Evolutionary conservation across 2,888 invertebrate genomes (phyloP).

Genomic region (Agrochola macilenta): DNA sequence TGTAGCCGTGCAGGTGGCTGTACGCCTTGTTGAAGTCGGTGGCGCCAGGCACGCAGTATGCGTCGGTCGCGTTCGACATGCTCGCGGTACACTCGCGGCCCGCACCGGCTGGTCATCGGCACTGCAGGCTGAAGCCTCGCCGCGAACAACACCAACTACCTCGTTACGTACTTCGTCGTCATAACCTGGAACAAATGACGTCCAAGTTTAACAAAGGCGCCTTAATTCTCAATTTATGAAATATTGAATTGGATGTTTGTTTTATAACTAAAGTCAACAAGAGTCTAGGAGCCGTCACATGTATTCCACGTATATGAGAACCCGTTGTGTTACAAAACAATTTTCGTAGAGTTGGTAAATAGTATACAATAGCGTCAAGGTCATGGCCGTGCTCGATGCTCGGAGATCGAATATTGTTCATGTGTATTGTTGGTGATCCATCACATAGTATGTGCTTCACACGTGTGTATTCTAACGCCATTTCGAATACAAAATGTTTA

Average conservation of each 20-base stretch:
- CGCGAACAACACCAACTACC: conserved; percentile 55
- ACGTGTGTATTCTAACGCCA: conserved; percentile 49
- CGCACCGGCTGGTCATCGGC: conserved; percentile 74
- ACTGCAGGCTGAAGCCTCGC: conserved; percentile 51
- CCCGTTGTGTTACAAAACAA: conserved; percentile 26
- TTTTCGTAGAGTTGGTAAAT: conserved; percentile 42
- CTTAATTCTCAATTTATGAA: not conserved
- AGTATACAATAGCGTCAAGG: conserved; percentile 50
- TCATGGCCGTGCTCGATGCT: conserved; percentile 1
- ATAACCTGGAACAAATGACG: conserved; percentile 75
- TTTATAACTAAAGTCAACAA: conserved; percentile 25
- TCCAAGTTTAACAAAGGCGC: conserved; percentile 21
- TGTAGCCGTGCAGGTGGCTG: conserved; percentile 95
- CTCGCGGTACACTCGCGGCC: conserved; percentile 69
- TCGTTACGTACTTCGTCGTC: conserved; percentile 60
- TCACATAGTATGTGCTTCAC: conserved; percentile 62
- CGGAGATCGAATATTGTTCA: conserved; percentile 26
- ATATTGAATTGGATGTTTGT: conserved; percentile 3
- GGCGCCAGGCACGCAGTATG: conserved; percentile 90
- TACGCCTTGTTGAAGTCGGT: conserved; percentile 92
- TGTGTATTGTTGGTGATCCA: conserved; percentile 38
- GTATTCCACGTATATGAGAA: conserved; percentile 16
- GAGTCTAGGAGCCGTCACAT: conserved; percentile 27
- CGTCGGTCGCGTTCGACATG: conserved; percentile 86
- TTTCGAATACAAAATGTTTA: conserved; percentile 39